Conservation (phyloP, 1,140 invertebrate genomes). For the Papilio dardanus region DNA sequence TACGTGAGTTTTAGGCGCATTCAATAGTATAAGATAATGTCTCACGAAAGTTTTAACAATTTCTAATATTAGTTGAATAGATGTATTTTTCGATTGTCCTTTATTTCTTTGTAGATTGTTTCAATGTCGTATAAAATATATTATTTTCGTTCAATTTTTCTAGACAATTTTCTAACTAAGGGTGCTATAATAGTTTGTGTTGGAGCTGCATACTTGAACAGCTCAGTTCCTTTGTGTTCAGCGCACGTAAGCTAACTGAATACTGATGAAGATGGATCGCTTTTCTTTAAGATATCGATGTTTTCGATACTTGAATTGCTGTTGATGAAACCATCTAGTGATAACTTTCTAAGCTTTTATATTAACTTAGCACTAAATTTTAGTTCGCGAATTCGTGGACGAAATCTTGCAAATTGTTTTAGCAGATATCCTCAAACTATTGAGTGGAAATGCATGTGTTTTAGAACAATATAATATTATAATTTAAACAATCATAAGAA, state of each 20-base stretch:
- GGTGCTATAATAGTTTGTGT: background rate
- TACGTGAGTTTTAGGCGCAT: no score
- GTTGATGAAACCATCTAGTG: conserved; percentile 13
- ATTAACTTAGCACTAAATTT: background rate
- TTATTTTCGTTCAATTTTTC: conserved; percentile 7
- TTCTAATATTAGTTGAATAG: no score
- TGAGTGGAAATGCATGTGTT: no score
- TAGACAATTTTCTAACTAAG: background rate
- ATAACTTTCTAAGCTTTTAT: background rate
- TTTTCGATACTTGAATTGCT: conserved; percentile 4
- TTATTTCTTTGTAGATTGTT: background rate
- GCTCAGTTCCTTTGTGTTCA: conserved; percentile 9
- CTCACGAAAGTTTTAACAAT: no score
- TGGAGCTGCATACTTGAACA: background rate
- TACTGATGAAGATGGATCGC: conserved; percentile 11
- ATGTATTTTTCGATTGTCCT: no score
- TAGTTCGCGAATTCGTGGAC: no score
- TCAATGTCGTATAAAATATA: background rate
- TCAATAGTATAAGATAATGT: no score
- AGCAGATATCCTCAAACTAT: no score
- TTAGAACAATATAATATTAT: no score
- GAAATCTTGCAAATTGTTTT: no score
- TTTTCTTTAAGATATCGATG: conserved; percentile 14
- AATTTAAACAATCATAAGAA: no score
- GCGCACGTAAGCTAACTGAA: conserved; percentile 11